phyloP scores from a whole-genome alignment of 1,140 invertebrate genomes.

The Euwallacea fornicatus region DNA sequence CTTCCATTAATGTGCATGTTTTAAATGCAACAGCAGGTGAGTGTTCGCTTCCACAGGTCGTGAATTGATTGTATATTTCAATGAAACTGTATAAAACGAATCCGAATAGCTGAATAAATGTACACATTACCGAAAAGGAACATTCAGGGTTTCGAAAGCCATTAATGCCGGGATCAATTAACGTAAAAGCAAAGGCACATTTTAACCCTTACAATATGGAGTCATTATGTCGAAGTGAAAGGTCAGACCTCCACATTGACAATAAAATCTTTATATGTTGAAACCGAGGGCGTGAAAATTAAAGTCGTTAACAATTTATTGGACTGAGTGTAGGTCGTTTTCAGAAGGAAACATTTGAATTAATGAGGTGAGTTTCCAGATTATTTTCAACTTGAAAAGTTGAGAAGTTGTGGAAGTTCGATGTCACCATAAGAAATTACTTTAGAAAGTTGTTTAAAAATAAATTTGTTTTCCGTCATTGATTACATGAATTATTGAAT shows the following conservation, averaged over 20 bases:
- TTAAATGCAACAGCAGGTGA: constrained; percentile 55
- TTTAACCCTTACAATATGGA: constrained; percentile 20
- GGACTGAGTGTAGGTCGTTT: neutral
- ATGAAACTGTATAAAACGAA: too few species aligned
- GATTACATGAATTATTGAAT: too few species aligned
- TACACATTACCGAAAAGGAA: too few species aligned
- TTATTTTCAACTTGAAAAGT: too few species aligned
- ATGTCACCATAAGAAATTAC: too few species aligned
- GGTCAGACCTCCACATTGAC: constrained; percentile 4
- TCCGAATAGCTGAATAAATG: too few species aligned
- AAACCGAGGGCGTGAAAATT: neutral
- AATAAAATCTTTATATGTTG: constrained; percentile 16
- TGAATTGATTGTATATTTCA: too few species aligned
- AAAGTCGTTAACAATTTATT: constrained; percentile 1
- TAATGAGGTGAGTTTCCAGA: too few species aligned
- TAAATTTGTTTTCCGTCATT: too few species aligned
- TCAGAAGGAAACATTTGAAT: too few species aligned
- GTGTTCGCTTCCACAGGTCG: neutral
- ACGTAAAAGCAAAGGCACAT: constrained; percentile 21
- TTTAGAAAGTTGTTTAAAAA: too few species aligned
- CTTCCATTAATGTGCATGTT: constrained; percentile 71
- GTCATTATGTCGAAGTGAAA: constrained; percentile 9
- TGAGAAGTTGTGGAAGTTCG: too few species aligned
- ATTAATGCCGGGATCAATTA: constrained; percentile 16
- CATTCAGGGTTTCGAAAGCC: neutral